Evolutionary conservation across 1,140 invertebrate genomes (phyloP).

Genomic region (Zaprionus ghesquierei): DNA sequence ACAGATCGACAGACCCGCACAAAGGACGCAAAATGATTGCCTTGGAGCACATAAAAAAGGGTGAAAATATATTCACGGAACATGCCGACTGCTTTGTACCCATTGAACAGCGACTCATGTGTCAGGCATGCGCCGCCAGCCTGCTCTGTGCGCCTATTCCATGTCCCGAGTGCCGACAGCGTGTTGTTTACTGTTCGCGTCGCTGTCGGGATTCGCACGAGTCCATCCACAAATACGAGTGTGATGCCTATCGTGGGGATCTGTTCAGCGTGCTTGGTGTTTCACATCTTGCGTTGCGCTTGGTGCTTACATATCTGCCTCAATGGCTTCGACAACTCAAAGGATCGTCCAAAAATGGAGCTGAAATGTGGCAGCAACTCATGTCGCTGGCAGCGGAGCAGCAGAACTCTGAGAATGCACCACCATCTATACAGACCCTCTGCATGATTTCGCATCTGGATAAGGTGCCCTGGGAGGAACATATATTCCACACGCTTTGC

Average conservation of each 20-base stretch:
- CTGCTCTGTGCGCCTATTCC: constrained; percentile 64
- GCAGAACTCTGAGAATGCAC: neutral
- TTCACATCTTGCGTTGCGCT: constrained; percentile 59
- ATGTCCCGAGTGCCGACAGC: constrained; percentile 53
- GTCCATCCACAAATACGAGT: constrained; percentile 55
- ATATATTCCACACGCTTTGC: constrained; percentile 51
- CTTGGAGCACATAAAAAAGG: constrained; percentile 9
- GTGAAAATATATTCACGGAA: constrained; percentile 57
- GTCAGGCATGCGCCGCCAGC: constrained; percentile 63
- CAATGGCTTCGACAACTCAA: constrained; percentile 19
- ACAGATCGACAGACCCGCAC: constrained; percentile 3
- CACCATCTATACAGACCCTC: constrained; percentile 42
- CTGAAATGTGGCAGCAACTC: constrained; percentile 43
- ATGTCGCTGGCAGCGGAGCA: neutral
- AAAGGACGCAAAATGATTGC: constrained; percentile 60
- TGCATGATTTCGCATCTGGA: constrained; percentile 58
- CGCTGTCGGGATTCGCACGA: constrained; percentile 44
- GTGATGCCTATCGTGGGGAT: constrained; percentile 40
- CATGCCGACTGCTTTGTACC: constrained; percentile 57
- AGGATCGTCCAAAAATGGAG: neutral
- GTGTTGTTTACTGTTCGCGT: constrained; percentile 68
- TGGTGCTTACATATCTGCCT: constrained; percentile 49
- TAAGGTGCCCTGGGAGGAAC: constrained; percentile 25
- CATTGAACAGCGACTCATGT: constrained; percentile 46
- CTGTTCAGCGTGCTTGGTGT: constrained; percentile 53